Percentiles rank a stretch among this genome's conserved stretches.
phyloP scores from a whole-genome alignment of 2,797 vertebrate genomes.

The Myotis daubentonii region DNA sequence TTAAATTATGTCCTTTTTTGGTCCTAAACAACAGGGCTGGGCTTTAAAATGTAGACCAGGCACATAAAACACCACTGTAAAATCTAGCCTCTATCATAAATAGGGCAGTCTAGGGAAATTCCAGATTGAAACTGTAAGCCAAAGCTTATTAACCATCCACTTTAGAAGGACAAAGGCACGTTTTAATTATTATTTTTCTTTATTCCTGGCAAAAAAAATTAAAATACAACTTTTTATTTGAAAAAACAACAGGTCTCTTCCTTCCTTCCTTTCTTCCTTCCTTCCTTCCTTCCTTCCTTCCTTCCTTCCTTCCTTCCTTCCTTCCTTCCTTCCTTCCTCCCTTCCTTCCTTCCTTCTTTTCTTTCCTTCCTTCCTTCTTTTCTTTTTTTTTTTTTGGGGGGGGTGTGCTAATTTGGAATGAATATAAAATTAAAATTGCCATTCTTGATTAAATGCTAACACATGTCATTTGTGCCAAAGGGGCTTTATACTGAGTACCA shows the following conservation, averaged over 20 bases:
- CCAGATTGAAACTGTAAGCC: constrained; percentile 67
- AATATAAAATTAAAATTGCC: constrained; percentile 58
- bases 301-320: neutral
- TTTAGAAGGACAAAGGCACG: constrained; percentile 66
- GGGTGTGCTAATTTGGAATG: constrained; percentile 47
- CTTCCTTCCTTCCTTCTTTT: neutral
- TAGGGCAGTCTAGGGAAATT: constrained; percentile 75
- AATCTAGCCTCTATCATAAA: constrained; percentile 72
- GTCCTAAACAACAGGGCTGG: constrained; percentile 61
- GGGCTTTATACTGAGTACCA: constrained; percentile 31
- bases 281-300: neutral
- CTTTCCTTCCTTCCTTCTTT: neutral
- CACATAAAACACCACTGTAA: constrained; percentile 65
- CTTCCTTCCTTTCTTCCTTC: neutral
- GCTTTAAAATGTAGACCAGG: constrained; percentile 72
- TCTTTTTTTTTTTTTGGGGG: neutral
- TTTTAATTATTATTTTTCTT: constrained; percentile 63
- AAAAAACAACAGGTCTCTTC: neutral
- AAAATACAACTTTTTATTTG: neutral
- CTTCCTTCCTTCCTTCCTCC: neutral
- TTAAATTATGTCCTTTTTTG: constrained; percentile 82
- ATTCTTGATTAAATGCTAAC: constrained; percentile 42
- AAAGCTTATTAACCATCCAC: constrained; percentile 61
- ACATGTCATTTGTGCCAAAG: neutral
- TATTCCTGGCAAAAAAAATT: constrained; percentile 39